Conservation (phyloP, 2,113 vertebrate genomes). For the Rhizomys pruinosus region DNA sequence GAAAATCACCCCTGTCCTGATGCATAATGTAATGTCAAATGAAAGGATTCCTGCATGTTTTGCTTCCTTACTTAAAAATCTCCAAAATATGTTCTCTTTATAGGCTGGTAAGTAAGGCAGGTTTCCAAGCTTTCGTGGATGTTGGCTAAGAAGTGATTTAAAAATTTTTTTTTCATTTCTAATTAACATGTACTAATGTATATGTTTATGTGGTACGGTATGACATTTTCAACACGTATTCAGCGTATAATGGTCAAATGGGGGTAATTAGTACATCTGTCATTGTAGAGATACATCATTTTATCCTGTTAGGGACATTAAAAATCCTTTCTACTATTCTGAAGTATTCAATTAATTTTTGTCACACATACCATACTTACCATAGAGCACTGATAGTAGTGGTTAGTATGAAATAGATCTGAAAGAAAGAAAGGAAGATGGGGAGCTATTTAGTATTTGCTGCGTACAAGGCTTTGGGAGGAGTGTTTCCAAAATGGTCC, state of each 20-base stretch:
- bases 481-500: background rate
- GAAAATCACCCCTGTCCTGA: background rate
- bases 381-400: background rate
- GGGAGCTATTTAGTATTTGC: background rate
- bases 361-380: background rate
- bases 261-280: background rate
- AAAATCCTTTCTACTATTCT: background rate
- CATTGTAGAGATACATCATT: background rate
- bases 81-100: background rate
- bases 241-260: background rate
- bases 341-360: background rate
- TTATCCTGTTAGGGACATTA: background rate
- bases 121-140: background rate
- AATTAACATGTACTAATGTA: background rate
- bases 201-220: background rate
- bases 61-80: background rate
- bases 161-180: background rate
- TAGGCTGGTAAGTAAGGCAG: background rate
- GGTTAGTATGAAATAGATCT: background rate
- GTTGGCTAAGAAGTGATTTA: background rate
- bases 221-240: background rate
- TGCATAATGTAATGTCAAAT: background rate
- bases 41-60: background rate
- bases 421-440: slow-evolving; percentile 27
- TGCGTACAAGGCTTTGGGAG: background rate